phyloP scores from a whole-genome alignment of 2,888 invertebrate genomes.

The Steromphala cineraria region DNA sequence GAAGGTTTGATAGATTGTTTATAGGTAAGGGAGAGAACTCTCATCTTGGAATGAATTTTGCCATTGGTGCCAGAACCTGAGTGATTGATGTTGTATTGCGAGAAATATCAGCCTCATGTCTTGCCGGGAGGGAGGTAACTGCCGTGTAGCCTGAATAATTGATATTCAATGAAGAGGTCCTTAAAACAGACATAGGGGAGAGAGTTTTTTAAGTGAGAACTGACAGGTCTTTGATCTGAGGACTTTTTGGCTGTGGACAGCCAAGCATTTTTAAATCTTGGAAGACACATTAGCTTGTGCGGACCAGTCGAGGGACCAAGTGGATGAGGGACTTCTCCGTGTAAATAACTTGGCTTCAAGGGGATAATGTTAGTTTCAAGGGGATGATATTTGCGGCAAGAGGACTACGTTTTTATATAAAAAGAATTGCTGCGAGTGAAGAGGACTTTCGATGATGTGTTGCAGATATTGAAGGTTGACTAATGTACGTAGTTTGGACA shows the following conservation, averaged over 20 bases:
- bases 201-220: neutral
- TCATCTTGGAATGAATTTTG: neutral
- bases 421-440: too few species aligned
- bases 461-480: too few species aligned
- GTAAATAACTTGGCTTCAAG: too few species aligned
- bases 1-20: neutral
- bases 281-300: neutral
- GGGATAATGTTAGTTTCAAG: neutral
- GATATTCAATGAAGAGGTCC: conserved; percentile 4
- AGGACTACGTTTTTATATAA: too few species aligned
- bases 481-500: too few species aligned
- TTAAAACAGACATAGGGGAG: conserved; percentile 10
- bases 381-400: neutral
- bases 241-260: neutral
- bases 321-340: too few species aligned
- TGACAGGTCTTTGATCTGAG: neutral
- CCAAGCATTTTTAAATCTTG: neutral
- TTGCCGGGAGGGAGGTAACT: neutral
- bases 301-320: too few species aligned
- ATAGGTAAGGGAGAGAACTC: neutral
- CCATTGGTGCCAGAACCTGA: neutral
- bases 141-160: neutral
- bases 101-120: neutral
- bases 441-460: too few species aligned
- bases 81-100: neutral